Evolutionary conservation across 1,140 invertebrate species (phyloP).

Genomic region (Ceratina australensis): DNA sequence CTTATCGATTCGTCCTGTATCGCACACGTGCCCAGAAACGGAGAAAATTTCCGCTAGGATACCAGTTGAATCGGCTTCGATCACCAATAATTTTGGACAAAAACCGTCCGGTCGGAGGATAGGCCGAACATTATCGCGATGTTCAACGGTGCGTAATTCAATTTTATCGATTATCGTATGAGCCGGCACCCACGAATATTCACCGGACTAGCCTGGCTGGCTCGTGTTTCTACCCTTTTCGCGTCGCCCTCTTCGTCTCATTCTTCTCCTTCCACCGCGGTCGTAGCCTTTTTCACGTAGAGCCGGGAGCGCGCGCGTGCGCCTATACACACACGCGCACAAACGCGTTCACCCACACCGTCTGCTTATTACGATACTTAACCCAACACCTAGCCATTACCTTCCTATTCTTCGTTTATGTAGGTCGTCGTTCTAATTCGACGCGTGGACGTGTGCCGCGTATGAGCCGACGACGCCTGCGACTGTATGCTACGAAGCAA

Average conservation of each 20-base stretch:
- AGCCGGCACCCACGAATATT: slow-evolving; percentile 62
- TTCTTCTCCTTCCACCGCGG: slow-evolving; percentile 21
- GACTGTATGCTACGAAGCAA: slow-evolving; percentile 54
- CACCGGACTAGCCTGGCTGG: slow-evolving; percentile 24
- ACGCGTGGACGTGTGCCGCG: slow-evolving; percentile 24
- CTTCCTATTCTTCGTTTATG: slow-evolving; percentile 63
- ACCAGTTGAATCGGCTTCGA: slow-evolving; percentile 11
- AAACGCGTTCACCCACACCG: slow-evolving; percentile 15
- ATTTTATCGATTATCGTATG: slow-evolving; percentile 68
- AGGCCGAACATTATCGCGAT: slow-evolving; percentile 56
- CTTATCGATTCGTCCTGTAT: neutral
- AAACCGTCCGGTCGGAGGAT: slow-evolving; percentile 49
- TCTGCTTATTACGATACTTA: slow-evolving; percentile 53
- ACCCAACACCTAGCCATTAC: slow-evolving; percentile 51
- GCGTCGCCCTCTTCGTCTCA: slow-evolving; percentile 26
- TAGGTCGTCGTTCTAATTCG: slow-evolving; percentile 63
- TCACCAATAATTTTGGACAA: slow-evolving; percentile 53
- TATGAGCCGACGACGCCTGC: slow-evolving; percentile 32
- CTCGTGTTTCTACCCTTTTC: slow-evolving; percentile 57
- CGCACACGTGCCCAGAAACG: slow-evolving; percentile 4
- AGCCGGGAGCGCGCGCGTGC: slow-evolving; percentile 25
- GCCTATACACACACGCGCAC: neutral
- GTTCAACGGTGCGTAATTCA: slow-evolving; percentile 65
- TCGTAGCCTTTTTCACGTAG: slow-evolving; percentile 27
- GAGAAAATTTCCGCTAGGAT: slow-evolving; percentile 25